phyloP scores from a whole-genome alignment of 2,888 invertebrate species.

The Chrysolina americana region DNA sequence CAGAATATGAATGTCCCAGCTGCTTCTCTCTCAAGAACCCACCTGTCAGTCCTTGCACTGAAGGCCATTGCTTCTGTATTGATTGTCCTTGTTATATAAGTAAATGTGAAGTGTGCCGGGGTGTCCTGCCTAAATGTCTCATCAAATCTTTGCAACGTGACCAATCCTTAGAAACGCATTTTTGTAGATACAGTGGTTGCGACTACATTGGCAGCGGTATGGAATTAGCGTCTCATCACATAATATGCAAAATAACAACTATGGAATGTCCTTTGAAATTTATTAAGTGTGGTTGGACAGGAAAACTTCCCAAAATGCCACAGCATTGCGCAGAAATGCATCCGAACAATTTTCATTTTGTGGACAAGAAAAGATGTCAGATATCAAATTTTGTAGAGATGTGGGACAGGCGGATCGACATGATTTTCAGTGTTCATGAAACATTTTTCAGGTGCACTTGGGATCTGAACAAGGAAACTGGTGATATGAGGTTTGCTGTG shows the following conservation, averaged over 20 bases:
- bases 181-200: slow-evolving; percentile 40
- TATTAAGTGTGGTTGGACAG: slow-evolving; percentile 51
- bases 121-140: no score
- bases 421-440: slow-evolving; percentile 48
- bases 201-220: slow-evolving; percentile 41
- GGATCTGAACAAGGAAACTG: slow-evolving; percentile 52
- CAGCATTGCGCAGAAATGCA: slow-evolving; percentile 52
- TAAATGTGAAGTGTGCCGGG: no score
- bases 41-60: no score
- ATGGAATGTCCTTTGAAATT: slow-evolving; percentile 49
- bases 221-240: slow-evolving; percentile 52
- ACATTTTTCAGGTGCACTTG: slow-evolving; percentile 54
- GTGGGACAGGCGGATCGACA: slow-evolving; percentile 37
- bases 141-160: no score
- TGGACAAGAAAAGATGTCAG: slow-evolving; percentile 45
- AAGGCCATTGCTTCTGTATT: no score
- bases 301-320: slow-evolving; percentile 44
- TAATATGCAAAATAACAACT: slow-evolving; percentile 46
- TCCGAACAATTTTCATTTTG: slow-evolving; percentile 49
- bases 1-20: no score
- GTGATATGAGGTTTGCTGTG: slow-evolving; percentile 54
- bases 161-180: no score
- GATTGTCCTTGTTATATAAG: no score
- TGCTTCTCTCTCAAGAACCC: no score
- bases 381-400: slow-evolving; percentile 41